phyloP scores from a whole-genome alignment of 2,888 invertebrate genomes.

The Argyra leucocephala region DNA sequence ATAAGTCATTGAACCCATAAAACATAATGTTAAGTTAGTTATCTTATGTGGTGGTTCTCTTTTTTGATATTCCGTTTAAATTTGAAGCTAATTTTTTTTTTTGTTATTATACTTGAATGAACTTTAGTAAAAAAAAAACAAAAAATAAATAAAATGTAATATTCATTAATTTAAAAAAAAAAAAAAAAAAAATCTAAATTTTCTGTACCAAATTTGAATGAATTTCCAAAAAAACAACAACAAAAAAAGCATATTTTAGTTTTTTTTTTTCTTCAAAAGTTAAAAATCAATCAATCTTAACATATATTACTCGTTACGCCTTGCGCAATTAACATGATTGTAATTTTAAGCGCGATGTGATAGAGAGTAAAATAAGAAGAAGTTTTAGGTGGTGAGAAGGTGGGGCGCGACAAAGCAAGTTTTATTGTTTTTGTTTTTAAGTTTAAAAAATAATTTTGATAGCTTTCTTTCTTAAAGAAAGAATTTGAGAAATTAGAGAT shows the following conservation, averaged over 20 bases:
- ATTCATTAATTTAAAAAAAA: background rate
- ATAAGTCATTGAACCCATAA: constrained; percentile 6
- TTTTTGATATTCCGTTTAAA: background rate
- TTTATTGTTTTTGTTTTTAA: too few relatives aligned
- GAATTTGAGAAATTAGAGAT: too few relatives aligned
- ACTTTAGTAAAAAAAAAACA: background rate
- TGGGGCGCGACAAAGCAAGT: too few relatives aligned
- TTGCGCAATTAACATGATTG: constrained; percentile 6
- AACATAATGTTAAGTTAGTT: background rate
- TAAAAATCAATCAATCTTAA: constrained; percentile 6
- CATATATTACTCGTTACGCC: constrained; percentile 6
- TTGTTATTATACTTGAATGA: constrained; percentile 5
- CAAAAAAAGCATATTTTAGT: too few relatives aligned
- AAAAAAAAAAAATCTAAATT: background rate
- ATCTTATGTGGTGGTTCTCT: constrained; percentile 2
- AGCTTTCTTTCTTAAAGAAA: too few relatives aligned
- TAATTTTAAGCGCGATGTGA: background rate
- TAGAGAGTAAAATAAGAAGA: too few relatives aligned
- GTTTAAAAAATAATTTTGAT: too few relatives aligned
- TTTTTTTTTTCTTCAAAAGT: too few relatives aligned
- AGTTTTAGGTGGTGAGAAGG: too few relatives aligned
- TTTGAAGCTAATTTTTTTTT: background rate
- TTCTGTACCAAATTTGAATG: constrained; percentile 4
- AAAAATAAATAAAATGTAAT: background rate
- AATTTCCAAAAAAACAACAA: background rate